Percentiles rank a stretch among this genome's conserved stretches.
Conservation (phyloP, 2,888 invertebrate genomes). For the Phengaris alcon region DNA sequence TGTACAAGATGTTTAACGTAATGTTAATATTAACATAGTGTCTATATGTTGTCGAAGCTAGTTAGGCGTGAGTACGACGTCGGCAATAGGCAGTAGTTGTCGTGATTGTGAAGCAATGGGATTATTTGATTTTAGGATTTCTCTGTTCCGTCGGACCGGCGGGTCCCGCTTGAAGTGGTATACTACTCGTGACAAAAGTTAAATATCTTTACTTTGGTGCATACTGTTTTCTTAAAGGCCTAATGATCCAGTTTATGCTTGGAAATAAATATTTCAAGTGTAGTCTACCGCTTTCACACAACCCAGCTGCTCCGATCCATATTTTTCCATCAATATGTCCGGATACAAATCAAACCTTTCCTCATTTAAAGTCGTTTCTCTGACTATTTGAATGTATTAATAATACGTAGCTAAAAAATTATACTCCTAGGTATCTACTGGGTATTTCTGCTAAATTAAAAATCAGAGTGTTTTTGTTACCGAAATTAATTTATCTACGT, state of each 20-base stretch:
- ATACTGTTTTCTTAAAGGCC: neutral
- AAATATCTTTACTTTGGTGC: neutral
- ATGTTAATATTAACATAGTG: slow-evolving; percentile 55
- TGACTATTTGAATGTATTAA: neutral
- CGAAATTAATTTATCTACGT: too few species aligned
- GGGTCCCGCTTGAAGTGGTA: slow-evolving; percentile 32
- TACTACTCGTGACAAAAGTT: neutral
- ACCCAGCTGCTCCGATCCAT: slow-evolving; percentile 2
- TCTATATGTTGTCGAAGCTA: slow-evolving; percentile 55
- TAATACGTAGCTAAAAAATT: too few species aligned
- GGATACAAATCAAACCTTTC: neutral
- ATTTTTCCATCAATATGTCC: slow-evolving; percentile 3
- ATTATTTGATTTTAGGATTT: slow-evolving; percentile 43
- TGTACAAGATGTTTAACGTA: slow-evolving; percentile 52
- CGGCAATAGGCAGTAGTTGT: slow-evolving; percentile 51
- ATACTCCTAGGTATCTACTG: too few species aligned
- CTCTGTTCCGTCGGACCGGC: slow-evolving; percentile 46
- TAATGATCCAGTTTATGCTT: neutral
- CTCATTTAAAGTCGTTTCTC: neutral
- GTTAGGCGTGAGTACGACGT: slow-evolving; percentile 54
- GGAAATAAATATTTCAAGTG: neutral
- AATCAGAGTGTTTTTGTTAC: too few species aligned
- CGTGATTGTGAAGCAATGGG: slow-evolving; percentile 43
- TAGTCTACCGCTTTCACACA: neutral
- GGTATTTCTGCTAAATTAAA: too few species aligned